A percentile compares a stretch with the other conserved stretches of the same genome.
Evolutionary conservation across 2,113 vertebrate genomes (phyloP).

Genomic region (Gorilla gorilla): DNA sequence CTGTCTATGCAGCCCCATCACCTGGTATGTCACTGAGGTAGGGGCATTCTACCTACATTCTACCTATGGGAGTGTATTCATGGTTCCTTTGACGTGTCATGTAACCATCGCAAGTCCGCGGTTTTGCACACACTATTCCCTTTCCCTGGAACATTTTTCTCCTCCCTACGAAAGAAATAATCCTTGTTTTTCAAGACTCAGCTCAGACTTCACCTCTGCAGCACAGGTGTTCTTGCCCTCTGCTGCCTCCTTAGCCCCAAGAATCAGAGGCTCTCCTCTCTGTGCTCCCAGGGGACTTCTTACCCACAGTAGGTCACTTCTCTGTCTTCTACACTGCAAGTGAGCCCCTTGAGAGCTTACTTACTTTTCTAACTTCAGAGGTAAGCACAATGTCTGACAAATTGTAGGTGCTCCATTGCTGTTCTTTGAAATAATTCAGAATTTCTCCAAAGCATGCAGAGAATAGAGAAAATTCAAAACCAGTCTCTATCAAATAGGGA

Average conservation of each 20-base stretch:
- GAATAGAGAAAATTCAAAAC: constrained; percentile 38
- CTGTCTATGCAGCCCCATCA: background rate
- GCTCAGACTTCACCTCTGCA: background rate
- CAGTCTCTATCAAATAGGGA: background rate
- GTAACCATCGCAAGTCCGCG: background rate
- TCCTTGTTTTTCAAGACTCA: background rate
- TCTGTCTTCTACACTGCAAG: background rate
- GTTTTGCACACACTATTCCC: background rate
- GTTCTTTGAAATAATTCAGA: background rate
- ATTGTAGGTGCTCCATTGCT: background rate
- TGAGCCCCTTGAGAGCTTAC: background rate
- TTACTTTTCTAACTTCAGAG: background rate
- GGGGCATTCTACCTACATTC: background rate
- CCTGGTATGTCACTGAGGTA: background rate
- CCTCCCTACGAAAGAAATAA: background rate
- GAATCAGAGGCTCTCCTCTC: background rate
- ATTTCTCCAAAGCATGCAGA: constrained; percentile 1
- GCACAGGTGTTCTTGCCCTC: background rate
- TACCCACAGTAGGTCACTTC: too few relatives aligned
- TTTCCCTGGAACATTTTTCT: background rate
- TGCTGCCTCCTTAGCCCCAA: background rate
- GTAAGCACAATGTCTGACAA: background rate
- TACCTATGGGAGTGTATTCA: background rate
- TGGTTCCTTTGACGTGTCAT: background rate
- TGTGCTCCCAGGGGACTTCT: background rate